Evolutionary conservation across 2,113 vertebrate species (phyloP), one percentile per base, ranked within the genome.

Genomic region (Dascyllus trimaculatus): DNA sequence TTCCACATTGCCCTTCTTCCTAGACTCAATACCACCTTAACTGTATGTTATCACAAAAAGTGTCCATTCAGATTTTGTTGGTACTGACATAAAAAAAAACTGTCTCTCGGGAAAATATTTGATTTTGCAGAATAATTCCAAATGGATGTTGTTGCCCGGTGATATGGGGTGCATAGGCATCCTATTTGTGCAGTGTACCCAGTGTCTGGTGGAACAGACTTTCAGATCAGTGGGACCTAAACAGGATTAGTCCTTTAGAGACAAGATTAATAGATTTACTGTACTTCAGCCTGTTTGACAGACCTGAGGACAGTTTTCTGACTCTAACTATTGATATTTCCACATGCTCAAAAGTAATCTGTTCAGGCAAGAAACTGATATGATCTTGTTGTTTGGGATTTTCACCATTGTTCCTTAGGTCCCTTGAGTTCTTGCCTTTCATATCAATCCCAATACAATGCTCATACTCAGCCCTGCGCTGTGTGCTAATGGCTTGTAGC

Each of bases 401-500:
- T 83, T 78, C 6, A 9, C 19, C 15, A 0, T 17, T 65, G 13
- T 57, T 61, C 17, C 77, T 63, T 53, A 46, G 64, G 67, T 71
- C 57, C 63, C 40, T 43, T 25, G 46, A 73, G 64, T 40, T 29
- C 24, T 77, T 43, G n/a, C n/a, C 59, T 81, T 84, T 78, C 67
- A 79, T 78, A 46, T 67, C 51, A 40, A 22, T 76, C 64, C 18
- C 54, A 0, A 32, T 58, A 62, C 73, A 78, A 43, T 67, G 63
- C 69, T 72, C 67, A 60, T 43, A 29, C 51, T 11, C 73, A 58
- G 53, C 49, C 60, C 43, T n/a, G 53, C 73, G 78, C 35, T 32
- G 54, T n/a, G 72, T 61, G 71, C 53, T 79, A 85, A 82, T 83
- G 70, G 71, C 82, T 82, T 58, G 80, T 84, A 83, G 58, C 54